These are phyloP conservation scores for Boloria euphrosyne DNA, from an alignment of 2,888 invertebrate genomes.

Conservation along the genomic window DNA sequence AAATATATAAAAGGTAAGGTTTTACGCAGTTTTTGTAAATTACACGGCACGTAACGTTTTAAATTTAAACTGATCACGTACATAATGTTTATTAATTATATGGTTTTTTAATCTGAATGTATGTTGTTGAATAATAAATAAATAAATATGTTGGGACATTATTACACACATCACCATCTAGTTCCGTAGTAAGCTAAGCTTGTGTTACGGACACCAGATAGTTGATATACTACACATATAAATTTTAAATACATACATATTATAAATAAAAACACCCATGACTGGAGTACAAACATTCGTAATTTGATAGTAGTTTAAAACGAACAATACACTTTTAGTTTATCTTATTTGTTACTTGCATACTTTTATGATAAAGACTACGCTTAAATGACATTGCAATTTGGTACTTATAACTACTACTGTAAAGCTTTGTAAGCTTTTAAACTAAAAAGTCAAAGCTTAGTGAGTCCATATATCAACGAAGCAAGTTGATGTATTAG, in stretches of 20 bases:
- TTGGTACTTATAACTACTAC: neutral
- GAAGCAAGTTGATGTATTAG: conserved; percentile 38
- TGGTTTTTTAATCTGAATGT: too few species aligned
- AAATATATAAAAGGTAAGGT: conserved; percentile 15
- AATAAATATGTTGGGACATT: too few species aligned
- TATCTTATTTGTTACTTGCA: conserved; percentile 4
- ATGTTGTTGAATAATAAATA: too few species aligned
- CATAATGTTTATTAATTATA: too few species aligned
- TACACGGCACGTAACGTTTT: neutral
- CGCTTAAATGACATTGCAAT: neutral
- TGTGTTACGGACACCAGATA: too few species aligned
- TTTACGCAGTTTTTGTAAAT: conserved; percentile 13
- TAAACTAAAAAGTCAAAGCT: conserved; percentile 11
- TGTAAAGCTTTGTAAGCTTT: neutral
- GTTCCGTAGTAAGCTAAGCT: too few species aligned
- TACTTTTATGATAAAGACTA: neutral
- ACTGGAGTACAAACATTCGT: too few species aligned
- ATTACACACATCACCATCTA: too few species aligned
- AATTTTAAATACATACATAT: too few species aligned
- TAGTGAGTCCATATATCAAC: conserved; percentile 38
- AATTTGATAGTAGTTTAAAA: neutral
- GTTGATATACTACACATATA: too few species aligned
- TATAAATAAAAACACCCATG: too few species aligned
- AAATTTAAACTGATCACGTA: too few species aligned
- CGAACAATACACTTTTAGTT: neutral